phyloP scores from a whole-genome alignment of 2,888 invertebrate species.

The Apodemia mormo region DNA sequence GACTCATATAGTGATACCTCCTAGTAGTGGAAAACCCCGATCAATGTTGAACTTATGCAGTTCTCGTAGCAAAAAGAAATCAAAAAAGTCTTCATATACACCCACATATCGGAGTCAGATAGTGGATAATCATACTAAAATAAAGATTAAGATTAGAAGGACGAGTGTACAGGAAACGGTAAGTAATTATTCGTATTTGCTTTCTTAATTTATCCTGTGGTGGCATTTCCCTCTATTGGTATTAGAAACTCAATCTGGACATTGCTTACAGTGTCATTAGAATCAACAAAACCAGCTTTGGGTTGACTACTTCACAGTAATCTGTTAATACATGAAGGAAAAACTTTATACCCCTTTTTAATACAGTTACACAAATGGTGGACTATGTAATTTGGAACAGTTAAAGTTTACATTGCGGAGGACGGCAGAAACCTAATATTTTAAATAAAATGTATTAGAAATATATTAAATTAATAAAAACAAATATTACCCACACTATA shows the following conservation, averaged over 20 bases:
- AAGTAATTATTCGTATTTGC: constrained; percentile 45
- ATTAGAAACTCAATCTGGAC: background rate
- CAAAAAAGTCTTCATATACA: constrained; percentile 65
- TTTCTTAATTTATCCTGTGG: background rate
- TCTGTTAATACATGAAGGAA: too few species aligned
- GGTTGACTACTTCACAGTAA: background rate
- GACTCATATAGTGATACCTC: constrained; percentile 66
- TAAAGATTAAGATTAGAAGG: constrained; percentile 87
- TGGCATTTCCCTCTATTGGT: background rate
- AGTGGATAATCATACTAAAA: constrained; percentile 84
- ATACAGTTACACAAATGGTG: too few species aligned
- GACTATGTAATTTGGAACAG: too few species aligned
- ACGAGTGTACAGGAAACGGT: constrained; percentile 74
- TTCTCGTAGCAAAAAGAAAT: constrained; percentile 76
- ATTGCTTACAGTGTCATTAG: background rate
- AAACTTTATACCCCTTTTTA: too few species aligned
- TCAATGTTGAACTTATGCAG: constrained; percentile 75
- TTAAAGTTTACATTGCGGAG: too few species aligned
- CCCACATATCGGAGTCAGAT: constrained; percentile 83
- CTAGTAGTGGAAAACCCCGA: constrained; percentile 73
- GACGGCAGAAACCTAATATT: too few species aligned
- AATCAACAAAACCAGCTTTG: background rate
- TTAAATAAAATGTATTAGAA: too few species aligned
- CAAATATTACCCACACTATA: too few species aligned
- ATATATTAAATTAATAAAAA: too few species aligned